Percentiles rank a stretch among this genome's conserved stretches.
phyloP scores from a whole-genome alignment of 2,113 vertebrate species.

The Ptilorrhoa leucosticta region DNA sequence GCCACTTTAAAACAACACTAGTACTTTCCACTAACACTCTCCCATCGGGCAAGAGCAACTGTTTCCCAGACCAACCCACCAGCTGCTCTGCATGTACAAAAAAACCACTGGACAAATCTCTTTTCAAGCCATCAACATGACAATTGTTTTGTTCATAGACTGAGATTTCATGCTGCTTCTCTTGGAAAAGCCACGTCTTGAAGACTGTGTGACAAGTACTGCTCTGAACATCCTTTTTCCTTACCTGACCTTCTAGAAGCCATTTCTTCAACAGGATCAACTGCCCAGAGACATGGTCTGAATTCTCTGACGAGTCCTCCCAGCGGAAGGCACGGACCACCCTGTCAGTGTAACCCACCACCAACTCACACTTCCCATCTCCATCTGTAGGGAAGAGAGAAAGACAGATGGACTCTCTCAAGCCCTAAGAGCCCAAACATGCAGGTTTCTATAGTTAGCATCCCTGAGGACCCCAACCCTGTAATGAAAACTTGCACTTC shows the following conservation, averaged over 20 bases:
- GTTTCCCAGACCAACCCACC: background rate
- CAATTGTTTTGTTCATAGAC: background rate
- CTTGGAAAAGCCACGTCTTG: background rate
- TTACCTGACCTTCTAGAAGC: constrained; percentile 96
- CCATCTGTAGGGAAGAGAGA: constrained; percentile 77
- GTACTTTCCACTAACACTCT: background rate
- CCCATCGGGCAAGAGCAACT: background rate
- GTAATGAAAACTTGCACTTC: background rate
- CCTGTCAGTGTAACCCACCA: constrained; percentile 95
- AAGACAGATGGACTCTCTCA: background rate
- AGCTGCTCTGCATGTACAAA: background rate
- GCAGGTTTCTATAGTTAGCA: background rate
- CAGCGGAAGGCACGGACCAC: constrained; percentile 96
- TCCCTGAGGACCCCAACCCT: background rate
- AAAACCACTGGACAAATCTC: background rate
- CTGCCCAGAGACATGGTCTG: constrained; percentile 81
- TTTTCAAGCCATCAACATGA: background rate
- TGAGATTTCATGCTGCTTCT: background rate
- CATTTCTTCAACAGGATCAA: constrained; percentile 93
- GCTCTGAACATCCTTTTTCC: background rate
- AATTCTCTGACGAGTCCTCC: constrained; percentile 80
- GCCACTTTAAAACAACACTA: background rate
- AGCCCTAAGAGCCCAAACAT: background rate
- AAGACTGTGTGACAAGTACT: background rate
- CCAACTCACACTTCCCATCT: constrained; percentile 88